Evolutionary conservation across 2,797 vertebrate genomes (phyloP).

Genomic region (Clarias platycephalus): DNA sequence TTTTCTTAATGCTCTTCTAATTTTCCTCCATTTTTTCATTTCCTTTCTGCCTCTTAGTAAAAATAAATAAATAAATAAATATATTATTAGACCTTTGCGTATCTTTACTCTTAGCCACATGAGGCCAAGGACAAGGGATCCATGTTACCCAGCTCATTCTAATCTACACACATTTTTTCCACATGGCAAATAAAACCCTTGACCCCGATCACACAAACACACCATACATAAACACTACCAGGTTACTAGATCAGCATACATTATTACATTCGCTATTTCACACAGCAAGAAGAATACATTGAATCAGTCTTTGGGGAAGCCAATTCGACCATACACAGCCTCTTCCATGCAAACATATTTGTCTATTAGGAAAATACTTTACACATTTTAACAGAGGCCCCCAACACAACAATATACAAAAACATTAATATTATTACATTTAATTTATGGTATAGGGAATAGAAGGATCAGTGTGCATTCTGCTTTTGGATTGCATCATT

Average conservation of each 20-base stretch:
- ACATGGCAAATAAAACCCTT: background rate
- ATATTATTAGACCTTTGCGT: conserved; percentile 53
- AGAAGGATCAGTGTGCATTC: too few species aligned
- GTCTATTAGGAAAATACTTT: background rate
- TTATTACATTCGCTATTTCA: background rate
- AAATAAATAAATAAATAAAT: background rate
- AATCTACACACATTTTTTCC: conserved; percentile 7
- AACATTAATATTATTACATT: background rate
- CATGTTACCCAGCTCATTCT: too few species aligned
- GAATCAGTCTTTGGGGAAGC: too few species aligned
- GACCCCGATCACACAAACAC: background rate
- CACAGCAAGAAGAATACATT: background rate
- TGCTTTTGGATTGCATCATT: too few species aligned
- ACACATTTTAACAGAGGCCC: background rate
- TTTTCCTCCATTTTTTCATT: conserved; percentile 39
- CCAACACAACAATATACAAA: background rate
- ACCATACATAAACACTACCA: background rate
- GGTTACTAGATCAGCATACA: background rate
- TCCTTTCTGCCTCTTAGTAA: background rate
- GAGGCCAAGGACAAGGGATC: background rate
- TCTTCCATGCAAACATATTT: background rate
- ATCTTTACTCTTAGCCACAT: background rate
- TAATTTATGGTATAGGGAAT: too few species aligned
- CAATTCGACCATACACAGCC: background rate
- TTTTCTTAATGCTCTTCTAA: conserved; percentile 10